These are phyloP conservation scores for Aphidius gifuensis DNA, from an alignment of 1,140 invertebrate genomes.

Conservation along the genomic window DNA sequence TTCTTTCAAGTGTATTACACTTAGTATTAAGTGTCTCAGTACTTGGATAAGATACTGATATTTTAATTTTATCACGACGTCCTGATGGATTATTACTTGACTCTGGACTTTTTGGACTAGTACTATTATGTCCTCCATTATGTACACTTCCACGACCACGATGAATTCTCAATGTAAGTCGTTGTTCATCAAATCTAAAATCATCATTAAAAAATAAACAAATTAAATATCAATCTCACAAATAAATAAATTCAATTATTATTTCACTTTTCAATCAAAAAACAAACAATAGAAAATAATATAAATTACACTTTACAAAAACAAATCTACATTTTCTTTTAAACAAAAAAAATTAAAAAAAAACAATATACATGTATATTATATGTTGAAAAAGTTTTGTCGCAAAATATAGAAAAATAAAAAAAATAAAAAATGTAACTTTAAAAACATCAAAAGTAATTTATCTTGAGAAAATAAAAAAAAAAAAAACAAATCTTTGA, in stretches of 20 bases:
- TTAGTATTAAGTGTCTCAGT: slow-evolving; percentile 67
- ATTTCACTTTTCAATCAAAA: neutral
- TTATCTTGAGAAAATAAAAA: too few relatives aligned
- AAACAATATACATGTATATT: too few relatives aligned
- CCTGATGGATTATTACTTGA: slow-evolving; percentile 49
- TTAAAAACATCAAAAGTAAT: too few relatives aligned
- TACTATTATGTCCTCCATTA: slow-evolving; percentile 59
- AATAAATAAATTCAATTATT: slow-evolving; percentile 5
- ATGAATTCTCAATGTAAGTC: slow-evolving; percentile 88
- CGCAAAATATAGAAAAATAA: too few relatives aligned
- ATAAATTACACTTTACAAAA: neutral
- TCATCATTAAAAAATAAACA: too few relatives aligned
- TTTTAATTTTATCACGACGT: slow-evolving; percentile 72
- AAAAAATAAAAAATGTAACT: too few relatives aligned
- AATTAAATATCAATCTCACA: neutral
- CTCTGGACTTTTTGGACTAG: slow-evolving; percentile 45
- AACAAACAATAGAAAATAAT: slow-evolving; percentile 5
- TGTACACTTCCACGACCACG: slow-evolving; percentile 67
- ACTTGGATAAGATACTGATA: slow-evolving; percentile 78
- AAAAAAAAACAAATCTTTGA: neutral
- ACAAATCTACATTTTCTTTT: too few relatives aligned
- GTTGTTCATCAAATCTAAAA: slow-evolving; percentile 74
- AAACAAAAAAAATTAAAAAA: neutral
- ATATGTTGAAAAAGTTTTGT: too few relatives aligned
- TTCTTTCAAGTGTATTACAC: slow-evolving; percentile 49